Base-by-base conservation (phyloP, 2,888 invertebrate species). In the Periphyllus acericola region DNA sequence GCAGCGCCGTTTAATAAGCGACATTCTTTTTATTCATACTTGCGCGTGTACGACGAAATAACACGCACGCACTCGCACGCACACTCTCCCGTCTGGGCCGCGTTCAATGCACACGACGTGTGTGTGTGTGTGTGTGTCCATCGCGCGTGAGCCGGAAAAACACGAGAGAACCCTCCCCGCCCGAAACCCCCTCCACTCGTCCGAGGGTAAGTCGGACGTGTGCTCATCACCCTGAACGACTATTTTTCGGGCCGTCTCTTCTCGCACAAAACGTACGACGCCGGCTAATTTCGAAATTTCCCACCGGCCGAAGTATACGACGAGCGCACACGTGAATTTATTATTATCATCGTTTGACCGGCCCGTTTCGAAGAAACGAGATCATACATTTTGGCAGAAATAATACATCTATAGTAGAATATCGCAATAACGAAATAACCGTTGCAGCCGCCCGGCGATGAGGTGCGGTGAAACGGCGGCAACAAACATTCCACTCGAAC, bases 1-100 rank as follows among this genome's bases (percentile, higher is more conserved):
- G 46, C 81, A 81, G 87, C 81, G 72, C 81, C 87, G 87, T 87
- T 81, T 87, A 87, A 87, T 81, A 81, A 80, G 87, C 87, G 72
- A 87, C 80, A 81, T 87, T 87, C 74, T 81, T 87, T 86, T 80
- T 86, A 79, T 86, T 80, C 79, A 72, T 78, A 71, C 72, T 36
- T 3, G 60, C 21, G 21, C 25, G 60, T 60, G 60, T 60, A 60
- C 60, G 60, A 60, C 21, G 25, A 60, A 83, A 36, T 36, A 29
- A 68, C 21, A 40, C 40, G 40, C 21, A 40, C 5, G 36, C 29
- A 21, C 29, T 14, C 46, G n/a, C 46, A 75, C 75, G 40, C 36
- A 46, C 25, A 55, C 9, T 9, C 72, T 32, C 34, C 17, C 60
- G 79, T 60, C 79, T 60, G 79, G 52, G 52, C 32, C 34, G n/a